Base-by-base conservation (phyloP, 2,888 invertebrate genomes). In the Sesia bembeciformis region DNA sequence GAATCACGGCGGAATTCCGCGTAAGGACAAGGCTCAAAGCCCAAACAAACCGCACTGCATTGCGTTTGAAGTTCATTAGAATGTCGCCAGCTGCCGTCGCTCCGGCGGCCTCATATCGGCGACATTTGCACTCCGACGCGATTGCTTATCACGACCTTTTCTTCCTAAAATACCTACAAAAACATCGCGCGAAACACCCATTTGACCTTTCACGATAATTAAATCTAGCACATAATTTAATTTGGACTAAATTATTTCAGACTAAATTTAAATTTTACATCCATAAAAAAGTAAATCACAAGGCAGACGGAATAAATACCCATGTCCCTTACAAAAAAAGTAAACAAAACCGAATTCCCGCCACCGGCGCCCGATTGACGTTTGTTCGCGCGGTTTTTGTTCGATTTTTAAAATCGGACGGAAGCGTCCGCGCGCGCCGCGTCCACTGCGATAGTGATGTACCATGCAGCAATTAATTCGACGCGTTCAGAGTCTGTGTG, bases 121-220 rank as follows among this genome's bases (percentile, higher is more conserved):
- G 85, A 84, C 84, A 86, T 86, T 85, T 84, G 86, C 87, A 87
- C 84, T 81, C 83, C 70, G 63, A 74, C 74, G 72, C 76, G 79
- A 80, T 84, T 78, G 69, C 78, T 84, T 88, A 86, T 86, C 86
- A 67, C 66, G 63, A 68, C 65, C 67, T 70, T 68, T 72, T 78
- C 78, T 81, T 78, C 79, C 76, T 75, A 80, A 81, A 72, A 54
- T 49, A 49, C 69, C 64, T 62, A 67, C 65, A 62, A 67, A 67
- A 72, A 68, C 67, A 64, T 62, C 67, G 57, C 60, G 58, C 56
- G 56, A 58, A 67, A 68, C 67, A 68, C 76, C 72, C 74, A 70
- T 63, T 63, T 77, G 79, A 84, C 83, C 80, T 79, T 68, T 67
- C 51, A 53, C 57, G 74, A 77, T 76, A 68, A 54, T 50, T 56